These are phyloP conservation scores for Euzetes globulus DNA, from an alignment of 2,888 invertebrate species.

Conservation along the genomic window DNA sequence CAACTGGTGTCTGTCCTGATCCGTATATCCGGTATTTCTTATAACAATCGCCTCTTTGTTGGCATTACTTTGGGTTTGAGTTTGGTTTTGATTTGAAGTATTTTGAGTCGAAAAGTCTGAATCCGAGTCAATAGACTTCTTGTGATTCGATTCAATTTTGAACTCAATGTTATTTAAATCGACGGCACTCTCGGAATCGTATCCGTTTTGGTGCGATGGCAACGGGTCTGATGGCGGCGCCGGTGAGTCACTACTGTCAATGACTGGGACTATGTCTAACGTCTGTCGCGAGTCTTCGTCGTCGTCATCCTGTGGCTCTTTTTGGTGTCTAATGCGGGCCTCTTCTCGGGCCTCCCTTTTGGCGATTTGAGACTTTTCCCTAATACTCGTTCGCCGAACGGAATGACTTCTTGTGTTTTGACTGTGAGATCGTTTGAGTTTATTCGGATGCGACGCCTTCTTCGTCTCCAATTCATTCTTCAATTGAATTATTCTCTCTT, in stretches of 20 bases:
- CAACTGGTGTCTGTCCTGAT: slow-evolving; percentile 20
- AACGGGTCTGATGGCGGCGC: not conserved
- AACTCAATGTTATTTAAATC: slow-evolving; percentile 28
- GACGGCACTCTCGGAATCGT: not conserved
- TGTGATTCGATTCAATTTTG: not conserved
- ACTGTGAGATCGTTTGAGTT: slow-evolving; percentile 60
- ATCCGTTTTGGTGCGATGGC: not conserved
- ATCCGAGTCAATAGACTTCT: slow-evolving; percentile 2
- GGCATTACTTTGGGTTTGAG: slow-evolving; percentile 7
- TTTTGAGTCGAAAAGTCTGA: not conserved
- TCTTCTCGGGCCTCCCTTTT: slow-evolving; percentile 92
- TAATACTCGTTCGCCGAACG: slow-evolving; percentile 80
- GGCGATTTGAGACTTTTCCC: slow-evolving; percentile 86
- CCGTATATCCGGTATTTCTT: slow-evolving; percentile 29
- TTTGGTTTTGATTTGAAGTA: not conserved
- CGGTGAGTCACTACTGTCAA: not conserved
- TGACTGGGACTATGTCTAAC: not conserved
- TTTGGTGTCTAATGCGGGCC: slow-evolving; percentile 62
- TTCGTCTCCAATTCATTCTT: slow-evolving; percentile 80
- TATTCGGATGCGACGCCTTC: slow-evolving; percentile 53
- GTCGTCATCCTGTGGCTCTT: slow-evolving; percentile 34
- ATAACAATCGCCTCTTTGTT: slow-evolving; percentile 34
- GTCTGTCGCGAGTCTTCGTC: slow-evolving; percentile 21
- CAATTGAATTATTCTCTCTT: slow-evolving; percentile 76
- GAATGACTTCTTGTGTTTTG: slow-evolving; percentile 61